Evolutionary conservation across 2,113 vertebrate species (phyloP), one percentile per base, ranked within the genome.

Genomic region (Spermophilus dauricus): DNA sequence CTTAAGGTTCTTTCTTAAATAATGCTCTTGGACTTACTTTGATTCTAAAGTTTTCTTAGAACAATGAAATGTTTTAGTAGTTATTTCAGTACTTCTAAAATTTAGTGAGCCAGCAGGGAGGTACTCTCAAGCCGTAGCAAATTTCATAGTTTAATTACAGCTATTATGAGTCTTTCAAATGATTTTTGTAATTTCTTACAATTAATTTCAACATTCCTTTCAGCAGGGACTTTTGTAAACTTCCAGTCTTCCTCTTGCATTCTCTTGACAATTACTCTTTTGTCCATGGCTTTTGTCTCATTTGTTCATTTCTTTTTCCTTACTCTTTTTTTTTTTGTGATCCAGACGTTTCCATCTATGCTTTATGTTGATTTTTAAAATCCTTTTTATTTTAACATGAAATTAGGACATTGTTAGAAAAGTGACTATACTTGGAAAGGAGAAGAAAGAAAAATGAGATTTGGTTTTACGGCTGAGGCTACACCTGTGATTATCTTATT

Each of bases 161-260:
- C 18, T 94, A 70, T 78, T 65, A 32, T 78, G 51, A 95, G 16
- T 8, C 77, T 91, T 65, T 56, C 30, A 63, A 45, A 80, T 63
- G 32, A 1, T 73, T 63, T 78, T 39, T 83, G 30, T 77, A 77
- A 95, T 78, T 95, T 78, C 26, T 92, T 76, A 39, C 22, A 16
- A 51, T 88, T 82, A 69, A 37, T 80, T 63, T 95, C 32, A 84
- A 22, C 28, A 84, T 65, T 91, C 17, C 18, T 42, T 84, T 96
- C 51, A 56, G 12, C 18, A 56, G 37, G 20, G 17, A 85, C 30
- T 53, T 84, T 48, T 48, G 30, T 30, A n/a, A 65, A 56, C 45
- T 93, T 53, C 24, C 58, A 65, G 4, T 76, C 28, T 90, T 77
- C 28, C 34, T 67, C 18, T 86, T 86, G 20, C 9, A 45, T 48